These are phyloP conservation scores for Chlorospingus semifuscus DNA, from an alignment of 2,797 vertebrate genomes.

Conservation along the genomic window DNA sequence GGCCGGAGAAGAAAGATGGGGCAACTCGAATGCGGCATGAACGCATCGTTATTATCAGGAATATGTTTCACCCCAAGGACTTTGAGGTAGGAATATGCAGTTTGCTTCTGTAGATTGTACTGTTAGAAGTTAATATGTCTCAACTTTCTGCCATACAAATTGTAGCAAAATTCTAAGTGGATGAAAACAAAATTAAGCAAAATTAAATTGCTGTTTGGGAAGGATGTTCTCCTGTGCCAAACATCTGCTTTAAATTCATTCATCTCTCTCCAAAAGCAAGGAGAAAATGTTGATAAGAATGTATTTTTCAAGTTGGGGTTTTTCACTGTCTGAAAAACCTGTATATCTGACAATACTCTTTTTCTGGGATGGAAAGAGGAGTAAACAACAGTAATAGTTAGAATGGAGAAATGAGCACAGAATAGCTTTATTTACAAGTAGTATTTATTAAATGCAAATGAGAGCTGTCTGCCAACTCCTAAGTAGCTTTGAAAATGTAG, in stretches of 20 bases:
- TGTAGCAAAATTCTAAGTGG: neutral
- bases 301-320: neutral
- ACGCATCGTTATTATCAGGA: constrained; percentile 91
- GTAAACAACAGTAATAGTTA: neutral
- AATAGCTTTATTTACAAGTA: neutral
- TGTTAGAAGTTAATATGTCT: neutral
- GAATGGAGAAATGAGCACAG: neutral
- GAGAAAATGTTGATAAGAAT: neutral
- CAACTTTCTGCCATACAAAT: neutral
- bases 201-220: neutral
- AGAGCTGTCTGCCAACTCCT: neutral
- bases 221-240: neutral
- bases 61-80: constrained; percentile 97
- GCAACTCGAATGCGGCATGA: constrained; percentile 85
- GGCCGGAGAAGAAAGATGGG: constrained; percentile 87
- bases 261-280: neutral
- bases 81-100: constrained; percentile 84
- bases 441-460: neutral
- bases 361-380: neutral
- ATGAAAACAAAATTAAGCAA: neutral
- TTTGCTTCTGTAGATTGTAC: neutral
- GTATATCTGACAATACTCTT: neutral
- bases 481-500: neutral
- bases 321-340: neutral
- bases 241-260: neutral